Percentiles rank a stretch among this genome's conserved stretches.
Conservation (phyloP, 2,888 invertebrate species). For the Folsomia manolachei region DNA sequence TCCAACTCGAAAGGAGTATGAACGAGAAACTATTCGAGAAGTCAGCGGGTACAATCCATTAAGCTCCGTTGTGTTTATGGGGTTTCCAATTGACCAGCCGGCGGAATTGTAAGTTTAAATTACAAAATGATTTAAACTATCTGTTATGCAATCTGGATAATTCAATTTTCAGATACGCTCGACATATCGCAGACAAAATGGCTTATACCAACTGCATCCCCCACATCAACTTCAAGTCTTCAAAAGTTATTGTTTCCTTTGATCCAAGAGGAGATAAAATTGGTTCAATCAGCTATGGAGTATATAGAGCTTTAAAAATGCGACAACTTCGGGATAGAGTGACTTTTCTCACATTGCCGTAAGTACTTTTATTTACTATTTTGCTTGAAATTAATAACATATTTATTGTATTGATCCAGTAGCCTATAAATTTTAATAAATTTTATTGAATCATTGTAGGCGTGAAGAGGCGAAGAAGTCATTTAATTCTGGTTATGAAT, state of each 20-base stretch:
- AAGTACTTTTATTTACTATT: background rate
- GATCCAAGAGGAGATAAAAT: slow-evolving; percentile 38
- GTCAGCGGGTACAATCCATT: slow-evolving; percentile 74
- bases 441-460: slow-evolving; percentile 9
- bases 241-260: slow-evolving; percentile 44
- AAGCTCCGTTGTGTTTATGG: slow-evolving; percentile 66
- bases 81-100: slow-evolving; percentile 63
- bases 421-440: background rate
- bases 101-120: slow-evolving; percentile 63
- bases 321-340: slow-evolving; percentile 61
- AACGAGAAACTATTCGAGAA: slow-evolving; percentile 64
- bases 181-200: slow-evolving; percentile 27
- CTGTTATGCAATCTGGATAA: slow-evolving; percentile 19
- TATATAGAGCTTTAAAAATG: slow-evolving; percentile 72
- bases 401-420: no score
- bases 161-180: slow-evolving; percentile 31
- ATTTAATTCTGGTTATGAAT: slow-evolving; percentile 33
- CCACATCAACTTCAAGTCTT: slow-evolving; percentile 34
- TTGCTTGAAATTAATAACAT: background rate
- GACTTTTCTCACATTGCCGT: slow-evolving; percentile 60
- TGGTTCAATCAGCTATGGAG: slow-evolving; percentile 51
- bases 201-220: slow-evolving; percentile 30
- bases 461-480: background rate
- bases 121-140: slow-evolving; percentile 20
- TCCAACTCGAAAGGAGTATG: slow-evolving; percentile 60